Conservation (phyloP, 1,140 invertebrate species). For the Listronotus bonariensis region DNA sequence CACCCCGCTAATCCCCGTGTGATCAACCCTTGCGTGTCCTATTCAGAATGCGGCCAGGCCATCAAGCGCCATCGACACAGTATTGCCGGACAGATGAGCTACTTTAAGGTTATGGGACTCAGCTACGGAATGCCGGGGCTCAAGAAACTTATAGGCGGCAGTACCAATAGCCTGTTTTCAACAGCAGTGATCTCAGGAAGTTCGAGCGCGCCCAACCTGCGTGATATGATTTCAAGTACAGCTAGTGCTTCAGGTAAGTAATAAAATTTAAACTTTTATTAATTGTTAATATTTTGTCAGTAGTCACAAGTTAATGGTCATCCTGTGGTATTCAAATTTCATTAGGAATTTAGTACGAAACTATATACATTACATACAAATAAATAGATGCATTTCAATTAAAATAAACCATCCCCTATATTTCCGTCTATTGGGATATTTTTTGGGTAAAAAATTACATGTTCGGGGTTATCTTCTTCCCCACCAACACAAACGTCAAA, state of each 20-base stretch:
- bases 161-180: constrained; percentile 83
- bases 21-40: constrained; percentile 52
- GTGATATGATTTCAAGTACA: constrained; percentile 78
- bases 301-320: too few relatives aligned
- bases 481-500: too few relatives aligned
- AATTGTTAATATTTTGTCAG: too few relatives aligned
- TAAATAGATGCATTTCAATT: too few relatives aligned
- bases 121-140: constrained; percentile 62
- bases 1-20: constrained; percentile 47
- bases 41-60: constrained; percentile 64
- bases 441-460: too few relatives aligned
- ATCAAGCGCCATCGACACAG: constrained; percentile 84
- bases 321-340: too few relatives aligned
- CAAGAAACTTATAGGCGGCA: constrained; percentile 73
- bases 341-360: too few relatives aligned
- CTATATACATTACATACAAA: too few relatives aligned
- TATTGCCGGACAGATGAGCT: constrained; percentile 90
- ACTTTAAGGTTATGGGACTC: constrained; percentile 84
- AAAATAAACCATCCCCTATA: too few relatives aligned
- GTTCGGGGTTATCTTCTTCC: too few relatives aligned
- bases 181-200: constrained; percentile 93
- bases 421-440: too few relatives aligned
- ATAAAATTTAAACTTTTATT: too few relatives aligned
- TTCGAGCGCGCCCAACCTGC: constrained; percentile 86
- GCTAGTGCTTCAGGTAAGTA: constrained; percentile 72